Evolutionary conservation across 2,797 vertebrate species (phyloP).

Genomic region (Hybognathus amarus): DNA sequence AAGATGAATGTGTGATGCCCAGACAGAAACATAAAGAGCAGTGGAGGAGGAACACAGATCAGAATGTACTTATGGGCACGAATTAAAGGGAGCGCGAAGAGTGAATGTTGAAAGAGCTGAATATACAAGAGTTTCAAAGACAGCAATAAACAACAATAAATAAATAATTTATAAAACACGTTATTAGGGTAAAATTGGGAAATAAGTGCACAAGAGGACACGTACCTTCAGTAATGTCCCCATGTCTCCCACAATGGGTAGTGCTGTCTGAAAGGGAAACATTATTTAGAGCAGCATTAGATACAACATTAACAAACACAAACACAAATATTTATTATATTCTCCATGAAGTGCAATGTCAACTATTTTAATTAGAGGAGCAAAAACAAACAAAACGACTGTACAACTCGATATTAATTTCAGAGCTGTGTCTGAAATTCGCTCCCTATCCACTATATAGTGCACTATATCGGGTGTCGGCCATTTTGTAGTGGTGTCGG

Average conservation of each 20-base stretch:
- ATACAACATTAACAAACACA: not conserved
- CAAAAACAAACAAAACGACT: not conserved
- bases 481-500: too few relatives aligned
- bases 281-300: slow-evolving; percentile 3
- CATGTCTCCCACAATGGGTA: slow-evolving; percentile 94
- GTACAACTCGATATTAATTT: not conserved
- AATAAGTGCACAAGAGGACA: slow-evolving; percentile 41
- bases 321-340: not conserved
- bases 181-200: not conserved
- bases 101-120: not conserved
- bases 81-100: slow-evolving; percentile 10
- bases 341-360: not conserved
- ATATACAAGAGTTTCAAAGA: slow-evolving; percentile 23
- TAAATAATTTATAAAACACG: not conserved
- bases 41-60: slow-evolving; percentile 15
- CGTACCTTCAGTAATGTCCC: slow-evolving; percentile 91
- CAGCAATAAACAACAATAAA: not conserved
- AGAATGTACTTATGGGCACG: not conserved
- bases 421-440: too few relatives aligned
- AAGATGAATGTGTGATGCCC: slow-evolving; percentile 8
- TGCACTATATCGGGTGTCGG: too few relatives aligned
- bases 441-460: too few relatives aligned
- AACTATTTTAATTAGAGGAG: not conserved
- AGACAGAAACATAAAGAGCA: slow-evolving; percentile 19
- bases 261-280: slow-evolving; percentile 81